phyloP scores from a whole-genome alignment of 2,113 vertebrate species.

The Ceratotherium simum region DNA sequence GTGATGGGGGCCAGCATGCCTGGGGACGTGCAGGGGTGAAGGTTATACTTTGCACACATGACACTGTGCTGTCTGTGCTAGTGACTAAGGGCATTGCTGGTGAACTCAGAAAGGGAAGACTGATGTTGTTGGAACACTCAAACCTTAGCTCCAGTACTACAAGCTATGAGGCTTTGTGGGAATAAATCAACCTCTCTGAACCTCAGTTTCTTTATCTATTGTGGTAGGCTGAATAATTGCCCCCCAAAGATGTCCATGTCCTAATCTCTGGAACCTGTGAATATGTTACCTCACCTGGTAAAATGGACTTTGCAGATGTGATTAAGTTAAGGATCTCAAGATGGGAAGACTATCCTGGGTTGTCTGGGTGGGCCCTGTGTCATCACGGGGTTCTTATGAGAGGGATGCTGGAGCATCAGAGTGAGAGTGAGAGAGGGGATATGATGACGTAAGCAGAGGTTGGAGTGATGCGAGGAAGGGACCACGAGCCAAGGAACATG shows the following conservation, averaged over 20 bases:
- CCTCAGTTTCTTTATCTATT: not conserved
- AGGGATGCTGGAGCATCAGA: not conserved
- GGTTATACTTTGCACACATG: not conserved
- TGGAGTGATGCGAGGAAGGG: not conserved
- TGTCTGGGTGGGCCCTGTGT: not conserved
- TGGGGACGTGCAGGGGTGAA: not conserved
- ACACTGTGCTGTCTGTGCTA: not conserved
- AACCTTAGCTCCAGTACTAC: not conserved
- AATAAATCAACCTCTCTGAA: not conserved
- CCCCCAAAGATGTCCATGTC: not conserved
- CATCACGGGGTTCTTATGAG: not conserved
- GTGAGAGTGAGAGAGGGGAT: not conserved
- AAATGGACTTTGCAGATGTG: not conserved
- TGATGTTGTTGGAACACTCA: not conserved
- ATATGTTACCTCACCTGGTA: not conserved
- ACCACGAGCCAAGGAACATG: rapidly evolving
- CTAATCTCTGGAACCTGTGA: not conserved
- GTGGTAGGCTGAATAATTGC: not conserved
- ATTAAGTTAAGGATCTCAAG: not conserved
- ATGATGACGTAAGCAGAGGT: not conserved
- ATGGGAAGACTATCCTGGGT: not conserved
- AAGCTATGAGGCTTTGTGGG: not conserved
- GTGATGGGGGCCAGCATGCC: rapidly evolving
- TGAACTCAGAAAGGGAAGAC: not conserved
- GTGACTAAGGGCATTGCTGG: not conserved